Evolutionary conservation across 2,113 vertebrate genomes (phyloP), one percentile per base, ranked within the genome.

Genomic region (Colistium nudipinnis): DNA sequence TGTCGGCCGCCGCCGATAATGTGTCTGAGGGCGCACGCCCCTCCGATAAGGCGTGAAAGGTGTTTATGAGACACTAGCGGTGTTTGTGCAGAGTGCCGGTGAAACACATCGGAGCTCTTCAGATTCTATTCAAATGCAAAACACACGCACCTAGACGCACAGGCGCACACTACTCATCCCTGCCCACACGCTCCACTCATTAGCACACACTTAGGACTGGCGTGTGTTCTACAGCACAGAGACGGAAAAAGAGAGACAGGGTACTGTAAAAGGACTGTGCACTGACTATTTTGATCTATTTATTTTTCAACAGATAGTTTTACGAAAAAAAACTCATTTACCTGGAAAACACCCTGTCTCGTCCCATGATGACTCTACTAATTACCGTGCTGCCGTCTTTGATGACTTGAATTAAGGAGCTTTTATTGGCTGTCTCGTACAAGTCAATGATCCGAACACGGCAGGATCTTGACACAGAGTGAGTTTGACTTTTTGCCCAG

Each of bases 101-200:
- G 54, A 77, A 81, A 84, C 76, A 83, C 78, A 51, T 63, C 52
- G 67, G 53, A 20, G 44, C 77, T 85, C 84, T 89, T 43, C 76
- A 84, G 79, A 17, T 36, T 83, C 72, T 56, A 84, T 86, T 86
- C 85, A 86, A 51, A 86, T 89, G 70, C 70, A 84, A 86, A 83
- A 68, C 47, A 62, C 67, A 52, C 3, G 9, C 48, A 57, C 36
- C 44, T 38, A 62, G 69, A 74, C 39, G 38, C 17, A 38, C 6
- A 38, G 20, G 61, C 48, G 36, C 11, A 68, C 13, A 49, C 36
- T n/a, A n/a, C n/a, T n/a, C n/a, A n/a, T n/a, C n/a, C n/a, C n/a
- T n/a, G 61, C 48, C 35, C 11, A 68, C 13, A 49, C 36, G 30
- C 62, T 80, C 70, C 33, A 76, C 51, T 78, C 76, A 78, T 80